Evolutionary conservation across 2,888 invertebrate genomes (phyloP).

Genomic region (Macrosoma leucophasiata): DNA sequence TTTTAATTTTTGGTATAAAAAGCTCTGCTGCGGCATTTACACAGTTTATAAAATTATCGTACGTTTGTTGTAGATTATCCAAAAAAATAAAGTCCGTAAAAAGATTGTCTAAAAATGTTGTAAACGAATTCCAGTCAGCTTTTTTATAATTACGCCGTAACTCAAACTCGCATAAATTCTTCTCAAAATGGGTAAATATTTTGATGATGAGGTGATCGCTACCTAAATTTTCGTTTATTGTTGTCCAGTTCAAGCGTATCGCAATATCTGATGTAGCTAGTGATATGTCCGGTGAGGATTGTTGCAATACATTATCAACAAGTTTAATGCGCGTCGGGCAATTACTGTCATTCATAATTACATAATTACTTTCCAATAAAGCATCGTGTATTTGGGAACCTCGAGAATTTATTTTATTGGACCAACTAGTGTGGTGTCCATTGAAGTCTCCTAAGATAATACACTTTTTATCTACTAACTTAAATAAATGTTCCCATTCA

Average conservation of each 20-base stretch:
- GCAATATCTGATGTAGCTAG: neutral
- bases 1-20: neutral
- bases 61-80: neutral
- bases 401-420: neutral
- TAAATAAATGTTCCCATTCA: neutral
- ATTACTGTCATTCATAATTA: too few species aligned
- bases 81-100: too few species aligned
- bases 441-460: neutral
- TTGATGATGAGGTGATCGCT: neutral
- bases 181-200: neutral
- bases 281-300: too few species aligned
- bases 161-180: too few species aligned
- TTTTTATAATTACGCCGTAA: too few species aligned
- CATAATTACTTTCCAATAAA: too few species aligned
- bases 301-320: too few species aligned
- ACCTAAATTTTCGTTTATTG: neutral
- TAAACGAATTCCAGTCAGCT: too few species aligned
- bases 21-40: constrained; percentile 1
- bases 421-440: neutral
- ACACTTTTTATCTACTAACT: neutral
- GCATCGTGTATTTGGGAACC: too few species aligned
- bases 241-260: neutral
- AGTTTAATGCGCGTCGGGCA: too few species aligned
- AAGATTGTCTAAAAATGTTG: too few species aligned
- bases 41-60: constrained; percentile 1